Percentiles rank a stretch among this genome's conserved stretches.
Conservation (phyloP, 2,113 vertebrate genomes). For the Rhea pennata region DNA sequence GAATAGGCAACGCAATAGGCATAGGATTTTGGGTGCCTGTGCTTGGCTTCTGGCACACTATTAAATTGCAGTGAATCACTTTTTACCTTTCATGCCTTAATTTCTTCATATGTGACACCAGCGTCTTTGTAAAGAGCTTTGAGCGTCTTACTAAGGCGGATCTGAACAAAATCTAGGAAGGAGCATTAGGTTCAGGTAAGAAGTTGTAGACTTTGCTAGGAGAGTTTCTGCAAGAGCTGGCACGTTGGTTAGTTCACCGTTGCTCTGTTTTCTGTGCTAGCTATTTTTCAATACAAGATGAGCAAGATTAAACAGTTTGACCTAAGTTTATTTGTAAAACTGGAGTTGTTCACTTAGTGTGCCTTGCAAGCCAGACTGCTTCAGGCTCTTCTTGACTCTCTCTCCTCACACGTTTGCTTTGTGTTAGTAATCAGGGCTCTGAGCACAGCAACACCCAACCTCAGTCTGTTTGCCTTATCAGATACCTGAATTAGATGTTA, state of each 20-base stretch:
- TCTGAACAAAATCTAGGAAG: neutral
- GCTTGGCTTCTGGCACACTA: neutral
- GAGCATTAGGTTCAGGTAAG: neutral
- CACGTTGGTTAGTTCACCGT: rapidly evolving
- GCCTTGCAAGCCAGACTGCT: neutral
- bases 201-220: neutral
- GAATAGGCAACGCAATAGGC: neutral
- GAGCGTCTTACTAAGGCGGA: neutral
- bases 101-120: neutral
- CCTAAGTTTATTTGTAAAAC: neutral
- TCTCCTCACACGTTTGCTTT: neutral
- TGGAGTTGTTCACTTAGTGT: neutral
- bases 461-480: neutral
- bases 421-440: neutral
- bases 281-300: neutral
- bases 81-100: neutral
- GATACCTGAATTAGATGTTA: neutral
- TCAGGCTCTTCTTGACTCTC: neutral
- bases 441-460: neutral
- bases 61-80: neutral
- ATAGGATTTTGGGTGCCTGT: neutral
- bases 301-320: neutral
- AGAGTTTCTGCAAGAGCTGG: neutral
- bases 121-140: neutral
- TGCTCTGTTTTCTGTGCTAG: neutral